Evolutionary conservation across 2,888 invertebrate species (phyloP).

Genomic region (Monopis laevigella): DNA sequence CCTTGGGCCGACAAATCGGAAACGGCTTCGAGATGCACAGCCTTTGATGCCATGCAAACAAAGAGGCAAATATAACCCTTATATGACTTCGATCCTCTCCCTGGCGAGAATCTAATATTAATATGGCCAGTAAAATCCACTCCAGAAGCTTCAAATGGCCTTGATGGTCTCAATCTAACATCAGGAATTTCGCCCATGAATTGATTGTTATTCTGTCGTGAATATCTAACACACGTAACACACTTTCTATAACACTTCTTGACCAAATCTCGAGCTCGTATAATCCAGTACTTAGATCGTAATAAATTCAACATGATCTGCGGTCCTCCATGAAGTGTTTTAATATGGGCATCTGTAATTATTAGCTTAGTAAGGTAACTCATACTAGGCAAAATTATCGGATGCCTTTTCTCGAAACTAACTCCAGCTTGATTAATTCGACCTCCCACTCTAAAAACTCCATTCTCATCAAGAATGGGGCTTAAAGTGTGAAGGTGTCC

Average conservation of each 20-base stretch:
- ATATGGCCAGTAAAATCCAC: conserved; percentile 16
- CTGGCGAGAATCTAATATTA: conserved; percentile 13
- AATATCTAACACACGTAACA: conserved; percentile 9
- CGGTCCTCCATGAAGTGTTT: conserved; percentile 23
- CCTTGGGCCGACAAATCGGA: conserved; percentile 24
- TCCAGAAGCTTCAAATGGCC: conserved; percentile 11
- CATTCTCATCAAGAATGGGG: conserved; percentile 14
- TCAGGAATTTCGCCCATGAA: conserved; percentile 12
- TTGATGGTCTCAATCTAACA: conserved; percentile 8
- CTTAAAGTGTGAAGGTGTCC: background rate
- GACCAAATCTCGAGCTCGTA: conserved; percentile 9
- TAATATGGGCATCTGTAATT: conserved; percentile 18
- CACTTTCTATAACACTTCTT: conserved; percentile 4
- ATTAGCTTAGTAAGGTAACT: conserved; percentile 18
- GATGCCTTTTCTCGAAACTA: conserved; percentile 16
- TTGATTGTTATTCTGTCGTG: background rate
- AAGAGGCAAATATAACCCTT: conserved; percentile 18
- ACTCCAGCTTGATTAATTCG: conserved; percentile 13
- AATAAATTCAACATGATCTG: conserved; percentile 21
- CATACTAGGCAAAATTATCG: conserved; percentile 19
- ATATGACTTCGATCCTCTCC: conserved; percentile 11
- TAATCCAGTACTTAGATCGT: conserved; percentile 21
- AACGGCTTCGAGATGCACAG: conserved; percentile 26
- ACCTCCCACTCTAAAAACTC: conserved; percentile 16
- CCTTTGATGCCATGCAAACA: conserved; percentile 22